A percentile compares a stretch with the other conserved stretches of the same genome.
phyloP scores from a whole-genome alignment of 2,113 vertebrate genomes.

The Okapia johnstoni region DNA sequence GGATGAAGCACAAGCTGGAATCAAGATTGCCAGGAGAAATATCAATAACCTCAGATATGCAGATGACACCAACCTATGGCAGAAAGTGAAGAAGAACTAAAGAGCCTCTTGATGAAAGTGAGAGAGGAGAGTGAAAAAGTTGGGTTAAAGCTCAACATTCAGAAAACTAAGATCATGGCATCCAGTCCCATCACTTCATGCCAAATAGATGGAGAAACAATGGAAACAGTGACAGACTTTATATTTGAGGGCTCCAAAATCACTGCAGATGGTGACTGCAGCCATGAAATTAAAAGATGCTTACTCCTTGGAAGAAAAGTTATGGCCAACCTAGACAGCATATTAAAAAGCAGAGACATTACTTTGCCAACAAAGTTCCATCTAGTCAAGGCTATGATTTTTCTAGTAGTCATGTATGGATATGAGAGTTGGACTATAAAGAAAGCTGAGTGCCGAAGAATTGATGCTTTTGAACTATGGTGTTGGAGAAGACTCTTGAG shows the following conservation, averaged over 20 bases:
- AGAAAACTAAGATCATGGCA: not conserved
- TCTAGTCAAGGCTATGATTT: not conserved
- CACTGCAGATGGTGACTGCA: not conserved
- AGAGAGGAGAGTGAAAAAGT: not conserved
- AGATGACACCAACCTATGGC: not conserved
- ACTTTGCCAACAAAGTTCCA: rapidly evolving
- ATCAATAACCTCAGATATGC: not conserved
- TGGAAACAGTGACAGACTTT: not conserved
- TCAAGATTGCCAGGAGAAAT: not conserved
- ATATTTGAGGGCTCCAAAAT: not conserved
- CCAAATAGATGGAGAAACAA: not conserved
- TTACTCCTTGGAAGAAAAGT: not conserved
- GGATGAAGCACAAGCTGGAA: not conserved
- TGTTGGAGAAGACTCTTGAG: not conserved
- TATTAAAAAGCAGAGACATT: not conserved
- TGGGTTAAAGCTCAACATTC: not conserved
- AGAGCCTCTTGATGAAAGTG: not conserved
- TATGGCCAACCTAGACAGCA: not conserved
- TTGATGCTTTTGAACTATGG: not conserved
- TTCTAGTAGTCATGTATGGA: not conserved
- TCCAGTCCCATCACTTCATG: not conserved
- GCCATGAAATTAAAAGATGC: not conserved
- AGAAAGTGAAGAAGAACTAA: not conserved
- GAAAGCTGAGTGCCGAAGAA: not conserved
- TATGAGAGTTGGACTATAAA: not conserved